Conservation (phyloP, 2,888 invertebrate species). For the Eupeodes latifasciatus region DNA sequence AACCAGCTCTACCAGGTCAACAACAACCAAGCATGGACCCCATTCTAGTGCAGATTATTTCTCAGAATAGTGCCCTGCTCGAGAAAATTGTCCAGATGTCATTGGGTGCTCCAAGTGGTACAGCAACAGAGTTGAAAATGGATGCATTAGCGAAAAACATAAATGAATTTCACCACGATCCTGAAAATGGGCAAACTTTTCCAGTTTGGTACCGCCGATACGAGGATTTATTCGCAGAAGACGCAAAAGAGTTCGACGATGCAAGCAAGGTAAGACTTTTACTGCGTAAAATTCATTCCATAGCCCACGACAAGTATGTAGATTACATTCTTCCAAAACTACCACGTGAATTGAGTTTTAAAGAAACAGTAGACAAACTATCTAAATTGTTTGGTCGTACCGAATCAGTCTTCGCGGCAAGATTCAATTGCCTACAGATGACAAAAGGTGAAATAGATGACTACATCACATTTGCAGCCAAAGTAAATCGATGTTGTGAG, state of each 20-base stretch:
- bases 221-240: not conserved
- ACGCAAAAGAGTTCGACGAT: not conserved
- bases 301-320: not conserved
- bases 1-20: too few species aligned
- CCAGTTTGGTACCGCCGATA: not conserved
- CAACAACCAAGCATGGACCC: too few species aligned
- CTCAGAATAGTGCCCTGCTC: not conserved
- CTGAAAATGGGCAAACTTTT: not conserved
- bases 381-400: too few species aligned
- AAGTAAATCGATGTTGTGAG: constrained; percentile 38
- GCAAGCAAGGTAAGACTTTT: not conserved
- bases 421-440: constrained; percentile 37
- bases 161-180: not conserved
- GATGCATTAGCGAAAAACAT: not conserved
- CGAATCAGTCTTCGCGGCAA: not conserved
- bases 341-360: not conserved
- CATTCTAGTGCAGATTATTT: too few species aligned
- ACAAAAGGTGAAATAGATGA: constrained; percentile 39
- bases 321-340: not conserved
- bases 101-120: not conserved
- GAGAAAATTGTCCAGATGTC: not conserved
- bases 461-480: constrained; percentile 9
- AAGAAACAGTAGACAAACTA: not conserved
- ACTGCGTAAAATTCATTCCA: too few species aligned
- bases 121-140: not conserved